These are phyloP conservation scores for Macropus fuliginosus DNA, from an alignment of 2,797 vertebrate genomes.

Conservation along the genomic window DNA sequence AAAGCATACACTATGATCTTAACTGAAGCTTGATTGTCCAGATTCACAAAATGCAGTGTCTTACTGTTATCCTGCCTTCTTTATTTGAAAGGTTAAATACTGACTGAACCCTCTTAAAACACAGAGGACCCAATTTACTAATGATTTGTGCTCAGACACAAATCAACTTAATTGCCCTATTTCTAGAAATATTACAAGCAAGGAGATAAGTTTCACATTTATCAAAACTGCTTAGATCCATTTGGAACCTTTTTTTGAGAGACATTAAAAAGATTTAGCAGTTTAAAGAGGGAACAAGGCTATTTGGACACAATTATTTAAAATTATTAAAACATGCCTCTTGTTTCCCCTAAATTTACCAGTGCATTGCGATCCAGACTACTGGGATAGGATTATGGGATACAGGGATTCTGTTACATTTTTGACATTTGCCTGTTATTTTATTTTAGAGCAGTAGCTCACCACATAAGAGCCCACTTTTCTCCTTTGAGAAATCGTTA, in stretches of 20 bases:
- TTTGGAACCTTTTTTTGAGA: slow-evolving; percentile 79
- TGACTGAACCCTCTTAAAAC: slow-evolving; percentile 76
- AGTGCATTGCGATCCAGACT: slow-evolving; percentile 49
- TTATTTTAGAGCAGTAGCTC: slow-evolving; percentile 68
- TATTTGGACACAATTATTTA: slow-evolving; percentile 83
- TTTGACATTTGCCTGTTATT: slow-evolving; percentile 67
- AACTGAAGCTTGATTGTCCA: slow-evolving; percentile 54
- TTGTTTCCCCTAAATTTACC: slow-evolving; percentile 71
- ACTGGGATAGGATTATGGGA: slow-evolving; percentile 44
- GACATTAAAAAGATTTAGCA: slow-evolving; percentile 83
- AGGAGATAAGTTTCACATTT: slow-evolving; percentile 80
- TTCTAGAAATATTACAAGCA: slow-evolving; percentile 84
- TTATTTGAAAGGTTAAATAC: slow-evolving; percentile 74
- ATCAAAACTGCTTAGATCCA: slow-evolving; percentile 83
- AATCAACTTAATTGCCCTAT: slow-evolving; percentile 84
- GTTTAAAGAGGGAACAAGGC: slow-evolving; percentile 77
- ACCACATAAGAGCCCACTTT: slow-evolving; percentile 57
- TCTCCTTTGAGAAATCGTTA: slow-evolving; percentile 70
- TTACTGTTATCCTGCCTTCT: slow-evolving; percentile 14
- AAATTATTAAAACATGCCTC: slow-evolving; percentile 80
- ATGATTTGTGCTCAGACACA: slow-evolving; percentile 82
- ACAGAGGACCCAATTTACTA: slow-evolving; percentile 76
- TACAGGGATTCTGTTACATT: background rate
- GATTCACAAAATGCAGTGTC: slow-evolving; percentile 26
- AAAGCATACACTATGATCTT: slow-evolving; percentile 25